Base-by-base conservation (phyloP, 2,888 invertebrate species). In the Leptinotarsa juncta region DNA sequence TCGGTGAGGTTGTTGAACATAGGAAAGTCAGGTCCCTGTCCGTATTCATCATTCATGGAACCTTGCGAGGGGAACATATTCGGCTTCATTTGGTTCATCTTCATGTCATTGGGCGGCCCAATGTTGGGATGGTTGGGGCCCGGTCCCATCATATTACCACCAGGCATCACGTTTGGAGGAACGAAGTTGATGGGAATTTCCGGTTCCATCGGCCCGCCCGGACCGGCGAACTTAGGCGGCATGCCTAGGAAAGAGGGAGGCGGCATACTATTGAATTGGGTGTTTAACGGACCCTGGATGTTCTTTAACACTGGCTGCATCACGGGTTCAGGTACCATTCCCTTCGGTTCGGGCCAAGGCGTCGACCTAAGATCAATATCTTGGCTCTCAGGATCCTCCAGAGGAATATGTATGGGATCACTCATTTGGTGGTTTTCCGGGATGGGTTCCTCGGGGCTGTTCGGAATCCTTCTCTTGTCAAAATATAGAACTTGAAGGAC, bases 301-400 rank as follows among this genome's bases (percentile, higher is more conserved):
- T 89, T 78, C 10, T 79, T 89, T 89, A 86, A 90, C 89, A 86
- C 90, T 53, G 89, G 85, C 70, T 82, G 82, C 20, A 82, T 82
- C 14, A 84, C 81, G 16, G 81, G 83, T 75, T 84, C 84, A 7
- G 79, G 89, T 50, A 92, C 90, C 7, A 91, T 91, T 15, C 93
- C 93, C 85, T 95, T 95, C 0, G 96, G 94, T 86, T 95, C 95
- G 2, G 96, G 96, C 96, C 96, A 96, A 0, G 94, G 92, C 86
- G 93, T 91, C 71, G 90, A 90, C 73, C 94, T 92, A 83, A 94
- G 94, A 86, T 96, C 95, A 83, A 94, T 94, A 83, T 95, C 95
- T 77, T 94, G 94, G 86, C 94, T 94, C 10, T 95, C 96, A 0
- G 94, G 93, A 89, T 98, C 98, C 79, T 97, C 97, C 71, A 97